A percentile compares a stretch with the other conserved stretches of the same genome.
Conservation (phyloP, 2,113 vertebrate species). For the Trachemys scripta region DNA sequence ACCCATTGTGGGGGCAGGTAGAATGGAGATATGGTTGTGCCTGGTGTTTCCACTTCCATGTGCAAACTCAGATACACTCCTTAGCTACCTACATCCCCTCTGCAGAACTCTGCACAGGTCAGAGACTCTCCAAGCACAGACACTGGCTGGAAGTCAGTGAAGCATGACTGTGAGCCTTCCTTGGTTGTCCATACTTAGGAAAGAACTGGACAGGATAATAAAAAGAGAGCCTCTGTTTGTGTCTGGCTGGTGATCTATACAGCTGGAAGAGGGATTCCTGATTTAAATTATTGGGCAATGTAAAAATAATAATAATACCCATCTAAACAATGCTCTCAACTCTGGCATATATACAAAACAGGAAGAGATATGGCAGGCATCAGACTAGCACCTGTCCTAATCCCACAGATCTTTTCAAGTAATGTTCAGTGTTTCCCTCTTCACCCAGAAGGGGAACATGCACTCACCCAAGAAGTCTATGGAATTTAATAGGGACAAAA, state of each 20-base stretch:
- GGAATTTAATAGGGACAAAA: not conserved
- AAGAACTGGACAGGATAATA: not conserved
- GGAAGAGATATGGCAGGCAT: not conserved
- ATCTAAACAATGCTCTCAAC: not conserved
- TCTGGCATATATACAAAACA: not conserved
- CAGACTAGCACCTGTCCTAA: not conserved
- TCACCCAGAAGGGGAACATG: not conserved
- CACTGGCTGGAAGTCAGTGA: not conserved
- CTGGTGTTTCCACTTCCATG: not conserved
- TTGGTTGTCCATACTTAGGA: not conserved
- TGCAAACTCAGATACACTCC: not conserved
- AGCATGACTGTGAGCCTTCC: not conserved
- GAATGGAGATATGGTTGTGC: not conserved
- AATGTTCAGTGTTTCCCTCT: not conserved
- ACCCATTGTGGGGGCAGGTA: not conserved
- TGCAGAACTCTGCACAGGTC: not conserved
- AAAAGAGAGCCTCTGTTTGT: not conserved
- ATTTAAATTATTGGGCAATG: not conserved
- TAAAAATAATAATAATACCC: not conserved
- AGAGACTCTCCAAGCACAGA: not conserved
- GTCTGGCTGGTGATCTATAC: not conserved
- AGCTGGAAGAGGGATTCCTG: fast-evolving
- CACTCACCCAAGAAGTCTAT: not conserved
- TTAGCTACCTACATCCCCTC: not conserved
- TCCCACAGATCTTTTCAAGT: not conserved